Conservation (phyloP, 2,888 invertebrate genomes). For the Trissoscelio sp. region DNA sequence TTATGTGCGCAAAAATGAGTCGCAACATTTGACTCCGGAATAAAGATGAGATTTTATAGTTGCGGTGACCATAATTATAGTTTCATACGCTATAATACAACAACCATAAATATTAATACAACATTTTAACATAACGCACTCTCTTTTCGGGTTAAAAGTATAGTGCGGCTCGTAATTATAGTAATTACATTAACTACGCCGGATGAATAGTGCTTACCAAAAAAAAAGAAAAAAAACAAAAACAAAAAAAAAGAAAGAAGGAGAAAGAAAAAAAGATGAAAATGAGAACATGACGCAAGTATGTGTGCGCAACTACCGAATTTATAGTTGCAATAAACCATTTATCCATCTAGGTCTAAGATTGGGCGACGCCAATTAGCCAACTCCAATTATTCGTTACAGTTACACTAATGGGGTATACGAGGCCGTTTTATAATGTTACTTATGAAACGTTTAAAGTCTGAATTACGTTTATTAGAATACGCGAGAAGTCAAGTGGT, state of each 20-base stretch:
- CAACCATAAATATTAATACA: conserved; percentile 66
- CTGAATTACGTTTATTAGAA: conserved; percentile 60
- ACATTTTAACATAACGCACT: conserved; percentile 53
- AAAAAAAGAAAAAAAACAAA: background rate
- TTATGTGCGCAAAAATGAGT: conserved; percentile 57
- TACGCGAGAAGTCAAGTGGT: conserved; percentile 42
- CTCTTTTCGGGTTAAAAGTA: conserved; percentile 35
- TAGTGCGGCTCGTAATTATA: conserved; percentile 38
- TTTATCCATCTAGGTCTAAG: conserved; percentile 28
- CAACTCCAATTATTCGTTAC: conserved; percentile 51
- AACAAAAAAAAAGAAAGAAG: background rate
- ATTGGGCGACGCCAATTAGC: conserved; percentile 54
- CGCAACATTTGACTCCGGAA: conserved; percentile 55
- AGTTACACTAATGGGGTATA: conserved; percentile 54
- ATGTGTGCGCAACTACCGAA: conserved; percentile 45
- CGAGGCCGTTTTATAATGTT: conserved; percentile 49
- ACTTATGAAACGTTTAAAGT: conserved; percentile 50
- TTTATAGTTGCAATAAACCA: conserved; percentile 55
- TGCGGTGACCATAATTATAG: conserved; percentile 60
- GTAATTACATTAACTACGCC: conserved; percentile 51
- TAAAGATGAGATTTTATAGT: conserved; percentile 63
- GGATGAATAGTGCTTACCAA: conserved; percentile 25
- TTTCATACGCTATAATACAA: conserved; percentile 62
- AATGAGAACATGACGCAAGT: too few species aligned
- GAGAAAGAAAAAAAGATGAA: background rate